Conservation (phyloP, 1,140 invertebrate species). For the Meteorus sp. region DNA sequence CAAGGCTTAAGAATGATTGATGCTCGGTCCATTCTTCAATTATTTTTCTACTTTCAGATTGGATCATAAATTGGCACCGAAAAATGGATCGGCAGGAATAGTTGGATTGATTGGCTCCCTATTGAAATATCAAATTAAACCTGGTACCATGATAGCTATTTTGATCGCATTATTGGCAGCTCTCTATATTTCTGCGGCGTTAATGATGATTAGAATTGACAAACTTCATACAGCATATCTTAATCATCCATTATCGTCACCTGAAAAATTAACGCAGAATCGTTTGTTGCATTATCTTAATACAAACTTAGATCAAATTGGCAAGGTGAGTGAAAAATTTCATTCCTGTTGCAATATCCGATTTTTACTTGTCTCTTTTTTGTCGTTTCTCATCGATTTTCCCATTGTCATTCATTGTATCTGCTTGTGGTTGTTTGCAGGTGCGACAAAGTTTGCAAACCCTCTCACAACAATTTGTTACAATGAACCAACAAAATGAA, state of each 20-base stretch:
- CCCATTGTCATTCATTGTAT: conserved; percentile 8
- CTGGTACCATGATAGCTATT: conserved; percentile 42
- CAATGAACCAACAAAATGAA: conserved; percentile 42
- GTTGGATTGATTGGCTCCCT: conserved; percentile 25
- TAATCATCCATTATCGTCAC: conserved; percentile 51
- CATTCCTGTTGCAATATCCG: too few relatives aligned
- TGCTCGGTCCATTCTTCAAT: not conserved
- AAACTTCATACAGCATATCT: conserved; percentile 52
- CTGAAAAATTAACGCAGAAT: conserved; percentile 52
- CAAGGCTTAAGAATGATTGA: not conserved
- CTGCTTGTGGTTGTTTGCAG: too few relatives aligned
- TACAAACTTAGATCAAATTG: conserved; percentile 53
- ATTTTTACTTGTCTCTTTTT: too few relatives aligned
- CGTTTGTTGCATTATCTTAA: conserved; percentile 53
- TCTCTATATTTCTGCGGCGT: conserved; percentile 52
- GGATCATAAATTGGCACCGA: conserved; percentile 27
- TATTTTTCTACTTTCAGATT: conserved; percentile 24
- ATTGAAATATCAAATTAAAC: conserved; percentile 33
- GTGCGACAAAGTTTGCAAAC: conserved; percentile 51
- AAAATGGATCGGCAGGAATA: conserved; percentile 13
- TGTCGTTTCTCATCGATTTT: not conserved
- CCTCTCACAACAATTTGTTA: conserved; percentile 50
- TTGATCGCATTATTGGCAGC: conserved; percentile 40
- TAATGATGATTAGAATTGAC: conserved; percentile 56
- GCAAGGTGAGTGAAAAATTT: conserved; percentile 54